Base-by-base conservation (phyloP, 1,140 invertebrate species). In the Panagrolaimus sp. region DNA sequence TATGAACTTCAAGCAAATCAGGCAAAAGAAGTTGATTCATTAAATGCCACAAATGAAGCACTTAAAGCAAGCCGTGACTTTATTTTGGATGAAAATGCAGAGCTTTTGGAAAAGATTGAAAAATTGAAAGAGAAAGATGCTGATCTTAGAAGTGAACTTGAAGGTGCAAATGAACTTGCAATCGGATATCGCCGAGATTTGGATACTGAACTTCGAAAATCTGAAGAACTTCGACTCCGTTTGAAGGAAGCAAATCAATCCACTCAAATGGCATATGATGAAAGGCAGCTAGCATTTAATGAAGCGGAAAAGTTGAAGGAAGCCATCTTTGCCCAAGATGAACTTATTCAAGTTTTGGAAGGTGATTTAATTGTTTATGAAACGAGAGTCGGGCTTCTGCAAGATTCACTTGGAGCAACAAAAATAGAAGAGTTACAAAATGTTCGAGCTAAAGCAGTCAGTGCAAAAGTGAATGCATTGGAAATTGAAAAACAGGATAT, bases 401-500 rank as follows among this genome's bases (percentile, higher is more conserved):
- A 79, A 45, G 79, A 81, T 20, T 78, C 74, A 20, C 65, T 81
- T 63, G 81, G 79, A 8, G 75, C 73, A 31, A 67, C 72, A 43
- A 78, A 80, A 47, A 68, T 74, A 66, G 78, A 81, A 45, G 71
- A 79, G 11, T 47, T 72, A 8, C 74, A 78, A 65, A 43, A 70
- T 14, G 76, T 83, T 14, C 74, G 75, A 46, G 76, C 78, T 9
- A 81, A 81, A 46, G 79, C 79, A 11, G 79, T 78, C 69, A 65
- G 71, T 20, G 81, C 79, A 5, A 81, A 81, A 69, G 43, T 81
- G 23, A 70, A 75, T 46, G 81, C 81, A 3, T 57, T 82, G 44
- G 79, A 81, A 69, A 67, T 78, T 57, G 79, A 81, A 65, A 81
- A 83, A 46, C 67, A 78, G 20, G 68, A 79, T 67, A 81, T 81